These are phyloP conservation scores for Pseudococcus jackbeardsleyi DNA, from an alignment of 2,888 invertebrate genomes.

Conservation along the genomic window DNA sequence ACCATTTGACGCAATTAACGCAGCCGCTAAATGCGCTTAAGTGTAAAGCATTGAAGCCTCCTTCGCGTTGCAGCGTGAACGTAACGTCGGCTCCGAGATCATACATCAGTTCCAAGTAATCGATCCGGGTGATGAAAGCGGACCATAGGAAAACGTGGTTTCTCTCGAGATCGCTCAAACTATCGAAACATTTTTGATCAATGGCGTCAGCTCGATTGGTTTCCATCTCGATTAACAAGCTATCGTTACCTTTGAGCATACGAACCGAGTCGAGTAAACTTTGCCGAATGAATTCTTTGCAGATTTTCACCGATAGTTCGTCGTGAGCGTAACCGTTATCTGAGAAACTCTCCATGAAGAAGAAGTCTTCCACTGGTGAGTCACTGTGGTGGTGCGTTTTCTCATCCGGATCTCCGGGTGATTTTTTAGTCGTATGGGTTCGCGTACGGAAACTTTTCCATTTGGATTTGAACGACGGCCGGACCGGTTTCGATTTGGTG, in stretches of 20 bases:
- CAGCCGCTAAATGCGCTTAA: constrained; percentile 85
- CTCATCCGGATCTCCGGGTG: constrained; percentile 11
- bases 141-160: constrained; percentile 82
- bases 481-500: constrained; percentile 67
- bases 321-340: constrained; percentile 66
- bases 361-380: constrained; percentile 65
- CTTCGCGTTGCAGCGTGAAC: constrained; percentile 79
- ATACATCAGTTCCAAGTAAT: constrained; percentile 77
- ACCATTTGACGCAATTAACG: constrained; percentile 77
- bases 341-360: constrained; percentile 66
- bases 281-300: constrained; percentile 78
- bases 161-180: constrained; percentile 70
- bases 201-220: constrained; percentile 70
- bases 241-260: constrained; percentile 77
- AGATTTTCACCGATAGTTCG: constrained; percentile 70
- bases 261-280: constrained; percentile 82
- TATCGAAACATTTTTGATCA: constrained; percentile 68
- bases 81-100: constrained; percentile 79
- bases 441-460: constrained; percentile 66
- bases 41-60: constrained; percentile 80
- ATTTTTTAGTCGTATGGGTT: constrained; percentile 60
- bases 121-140: constrained; percentile 79
- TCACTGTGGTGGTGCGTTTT: constrained; percentile 39
- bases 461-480: constrained; percentile 67
- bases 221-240: constrained; percentile 82